Percentiles rank a stretch among this genome's conserved stretches.
Evolutionary conservation across 1,140 invertebrate species (phyloP).

Genomic region (Drosophila truncata): DNA sequence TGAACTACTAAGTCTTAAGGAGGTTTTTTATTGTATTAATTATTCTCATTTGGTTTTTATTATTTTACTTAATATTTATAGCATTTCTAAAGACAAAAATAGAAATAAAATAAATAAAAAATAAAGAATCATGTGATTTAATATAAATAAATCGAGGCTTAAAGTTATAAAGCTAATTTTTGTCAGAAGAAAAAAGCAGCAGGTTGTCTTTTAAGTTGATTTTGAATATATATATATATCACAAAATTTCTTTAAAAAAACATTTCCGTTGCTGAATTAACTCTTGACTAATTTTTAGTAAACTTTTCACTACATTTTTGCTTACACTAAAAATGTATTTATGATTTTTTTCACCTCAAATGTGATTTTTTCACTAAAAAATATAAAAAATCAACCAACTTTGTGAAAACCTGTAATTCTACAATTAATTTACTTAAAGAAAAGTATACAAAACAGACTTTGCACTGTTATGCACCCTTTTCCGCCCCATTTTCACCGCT

Average conservation of each 20-base stretch:
- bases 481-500: not conserved
- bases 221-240: not conserved
- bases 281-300: not conserved
- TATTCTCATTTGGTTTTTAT: not conserved
- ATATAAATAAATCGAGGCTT: not conserved
- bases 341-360: not conserved
- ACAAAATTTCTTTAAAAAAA: not conserved
- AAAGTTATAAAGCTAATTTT: not conserved
- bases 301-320: not conserved
- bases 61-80: too few species aligned
- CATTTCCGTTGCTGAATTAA: too few species aligned
- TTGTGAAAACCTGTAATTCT: not conserved
- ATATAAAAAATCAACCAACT: not conserved
- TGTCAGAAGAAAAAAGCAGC: not conserved
- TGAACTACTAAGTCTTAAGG: too few species aligned
- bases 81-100: not conserved
- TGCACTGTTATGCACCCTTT: not conserved
- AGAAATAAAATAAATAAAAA: not conserved
- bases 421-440: constrained; percentile 2
- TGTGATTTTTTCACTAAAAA: not conserved
- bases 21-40: not conserved
- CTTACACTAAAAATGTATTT: not conserved
- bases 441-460: not conserved
- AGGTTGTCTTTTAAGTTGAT: too few species aligned
- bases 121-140: not conserved